A percentile compares a stretch with the other conserved stretches of the same genome.
Evolutionary conservation across 2,113 vertebrate species (phyloP).

Genomic region (Microcebus murinus): DNA sequence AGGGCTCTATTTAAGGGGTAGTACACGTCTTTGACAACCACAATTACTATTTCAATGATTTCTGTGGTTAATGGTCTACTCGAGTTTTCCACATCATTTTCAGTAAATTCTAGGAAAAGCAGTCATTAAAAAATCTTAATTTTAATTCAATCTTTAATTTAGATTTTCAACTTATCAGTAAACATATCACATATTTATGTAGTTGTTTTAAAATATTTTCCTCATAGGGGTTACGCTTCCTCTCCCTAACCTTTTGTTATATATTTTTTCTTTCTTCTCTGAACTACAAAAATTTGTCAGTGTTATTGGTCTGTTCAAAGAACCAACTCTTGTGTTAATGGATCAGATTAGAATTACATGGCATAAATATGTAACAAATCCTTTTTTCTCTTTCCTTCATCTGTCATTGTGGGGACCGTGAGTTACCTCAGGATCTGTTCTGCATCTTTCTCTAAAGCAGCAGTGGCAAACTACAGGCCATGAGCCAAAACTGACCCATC

Average conservation of each 20-base stretch:
- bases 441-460: background rate
- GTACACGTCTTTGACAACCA: background rate
- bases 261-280: background rate
- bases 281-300: background rate
- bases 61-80: background rate
- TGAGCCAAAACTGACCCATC: background rate
- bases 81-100: background rate
- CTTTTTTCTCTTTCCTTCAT: background rate
- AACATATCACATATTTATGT: background rate
- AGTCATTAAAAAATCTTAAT: background rate
- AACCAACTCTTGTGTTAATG: background rate
- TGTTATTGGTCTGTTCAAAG: background rate
- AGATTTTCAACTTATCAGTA: background rate
- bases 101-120: background rate
- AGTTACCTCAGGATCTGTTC: background rate
- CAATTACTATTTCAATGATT: background rate
- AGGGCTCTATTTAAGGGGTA: background rate
- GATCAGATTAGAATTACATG: background rate
- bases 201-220: background rate
- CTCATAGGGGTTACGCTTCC: background rate
- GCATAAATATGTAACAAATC: background rate
- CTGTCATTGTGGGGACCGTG: background rate
- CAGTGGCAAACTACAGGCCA: background rate
- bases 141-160: background rate
- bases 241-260: background rate